These are phyloP conservation scores for Ophraella communa DNA, from an alignment of 2,888 invertebrate species.

Conservation along the genomic window DNA sequence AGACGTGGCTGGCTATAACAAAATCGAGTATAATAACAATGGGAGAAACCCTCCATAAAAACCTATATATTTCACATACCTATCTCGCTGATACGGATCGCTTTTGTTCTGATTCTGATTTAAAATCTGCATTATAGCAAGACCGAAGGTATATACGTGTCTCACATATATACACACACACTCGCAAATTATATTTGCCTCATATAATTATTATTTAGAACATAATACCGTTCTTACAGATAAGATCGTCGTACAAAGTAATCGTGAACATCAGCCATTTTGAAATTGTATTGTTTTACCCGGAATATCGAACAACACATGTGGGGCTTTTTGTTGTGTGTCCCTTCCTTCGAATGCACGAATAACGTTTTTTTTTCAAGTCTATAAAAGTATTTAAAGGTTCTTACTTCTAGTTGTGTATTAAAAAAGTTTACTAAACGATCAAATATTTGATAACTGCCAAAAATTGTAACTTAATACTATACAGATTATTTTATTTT, in stretches of 20 bases:
- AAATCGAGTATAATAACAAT: not conserved
- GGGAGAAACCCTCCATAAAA: not conserved
- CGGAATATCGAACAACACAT: too few relatives aligned
- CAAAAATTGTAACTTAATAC: too few relatives aligned
- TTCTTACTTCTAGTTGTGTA: too few relatives aligned
- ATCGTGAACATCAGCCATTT: slow-evolving; percentile 32
- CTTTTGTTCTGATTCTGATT: not conserved
- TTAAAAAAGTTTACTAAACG: too few relatives aligned
- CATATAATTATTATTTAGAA: slow-evolving; percentile 33
- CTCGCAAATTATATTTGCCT: slow-evolving; percentile 8
- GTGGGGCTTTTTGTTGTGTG: too few relatives aligned
- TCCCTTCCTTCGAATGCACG: too few relatives aligned
- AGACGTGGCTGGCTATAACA: too few relatives aligned
- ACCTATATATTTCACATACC: not conserved
- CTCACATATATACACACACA: too few relatives aligned
- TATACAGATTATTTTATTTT: too few relatives aligned
- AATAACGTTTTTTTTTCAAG: too few relatives aligned
- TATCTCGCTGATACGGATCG: not conserved
- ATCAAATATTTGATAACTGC: too few relatives aligned
- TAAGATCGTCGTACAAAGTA: slow-evolving; percentile 34
- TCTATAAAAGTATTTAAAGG: too few relatives aligned
- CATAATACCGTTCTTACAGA: slow-evolving; percentile 32
- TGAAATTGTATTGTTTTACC: slow-evolving; percentile 16
- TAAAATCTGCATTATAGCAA: not conserved
- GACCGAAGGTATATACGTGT: not conserved